These are phyloP conservation scores for Ellobius talpinus DNA, from an alignment of 2,113 vertebrate genomes.

Conservation along the genomic window DNA sequence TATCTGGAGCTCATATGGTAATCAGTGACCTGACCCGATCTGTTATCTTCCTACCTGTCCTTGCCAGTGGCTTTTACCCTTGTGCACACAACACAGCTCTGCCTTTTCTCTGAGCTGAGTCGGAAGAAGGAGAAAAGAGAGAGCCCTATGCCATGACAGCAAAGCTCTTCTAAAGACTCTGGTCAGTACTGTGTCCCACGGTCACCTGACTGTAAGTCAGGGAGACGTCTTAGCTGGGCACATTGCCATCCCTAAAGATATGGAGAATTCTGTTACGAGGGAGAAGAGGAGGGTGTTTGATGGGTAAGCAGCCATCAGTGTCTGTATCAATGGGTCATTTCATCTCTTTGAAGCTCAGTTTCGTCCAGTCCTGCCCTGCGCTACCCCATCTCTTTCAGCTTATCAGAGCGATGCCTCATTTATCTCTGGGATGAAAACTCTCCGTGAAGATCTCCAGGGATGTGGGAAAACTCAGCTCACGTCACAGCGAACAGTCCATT, in stretches of 20 bases:
- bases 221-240: background rate
- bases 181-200: background rate
- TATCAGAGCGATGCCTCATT: background rate
- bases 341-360: slow-evolving; percentile 22
- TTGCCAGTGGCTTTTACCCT: background rate
- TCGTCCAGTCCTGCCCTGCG: background rate
- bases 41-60: background rate
- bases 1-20: background rate
- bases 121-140: background rate
- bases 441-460: background rate
- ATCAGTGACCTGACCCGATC: background rate
- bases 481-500: background rate
- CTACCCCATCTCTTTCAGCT: background rate
- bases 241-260: background rate
- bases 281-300: background rate
- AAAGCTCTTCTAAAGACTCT: background rate
- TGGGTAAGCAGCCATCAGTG: background rate
- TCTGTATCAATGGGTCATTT: background rate
- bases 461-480: background rate
- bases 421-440: background rate
- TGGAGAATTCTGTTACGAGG: background rate
- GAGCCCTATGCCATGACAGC: background rate
- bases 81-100: background rate
- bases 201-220: background rate
- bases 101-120: background rate